Percentiles rank a stretch among this genome's conserved stretches.
phyloP scores from a whole-genome alignment of 2,113 vertebrate genomes.

The Danionella cerebrum region DNA sequence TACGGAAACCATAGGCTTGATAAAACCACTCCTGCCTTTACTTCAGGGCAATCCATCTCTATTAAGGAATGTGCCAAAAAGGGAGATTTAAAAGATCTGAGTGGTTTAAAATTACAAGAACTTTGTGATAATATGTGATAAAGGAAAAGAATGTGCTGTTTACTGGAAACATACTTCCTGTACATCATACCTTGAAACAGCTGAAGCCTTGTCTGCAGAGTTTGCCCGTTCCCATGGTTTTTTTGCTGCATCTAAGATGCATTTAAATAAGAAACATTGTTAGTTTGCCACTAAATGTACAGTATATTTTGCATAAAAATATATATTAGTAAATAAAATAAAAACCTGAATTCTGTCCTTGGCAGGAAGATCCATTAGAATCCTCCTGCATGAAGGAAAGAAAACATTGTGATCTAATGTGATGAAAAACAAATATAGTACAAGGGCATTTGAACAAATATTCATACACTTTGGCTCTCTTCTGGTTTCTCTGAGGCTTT shows the following conservation, averaged over 20 bases:
- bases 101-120: not conserved
- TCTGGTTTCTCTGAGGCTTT: slow-evolving; percentile 98
- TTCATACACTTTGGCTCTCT: slow-evolving; percentile 74
- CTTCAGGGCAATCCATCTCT: not conserved
- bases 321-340: too few species aligned
- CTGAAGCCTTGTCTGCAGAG: slow-evolving; percentile 88
- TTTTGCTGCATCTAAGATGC: slow-evolving; percentile 76
- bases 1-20: not conserved
- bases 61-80: not conserved
- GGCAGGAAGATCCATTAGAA: slow-evolving; percentile 72
- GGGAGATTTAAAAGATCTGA: not conserved
- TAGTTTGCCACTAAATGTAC: not conserved
- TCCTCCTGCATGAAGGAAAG: slow-evolving; percentile 72
- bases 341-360: slow-evolving; percentile 84
- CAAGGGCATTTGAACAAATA: not conserved
- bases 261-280: not conserved
- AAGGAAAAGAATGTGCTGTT: not conserved
- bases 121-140: too few species aligned
- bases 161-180: not conserved
- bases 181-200: slow-evolving; percentile 82
- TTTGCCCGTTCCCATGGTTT: slow-evolving; percentile 97
- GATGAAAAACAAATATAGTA: not conserved
- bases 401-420: not conserved
- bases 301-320: too few species aligned
- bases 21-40: not conserved